These are phyloP conservation scores for Ormyrus pomaceus DNA, from an alignment of 2,888 invertebrate genomes.

Conservation along the genomic window DNA sequence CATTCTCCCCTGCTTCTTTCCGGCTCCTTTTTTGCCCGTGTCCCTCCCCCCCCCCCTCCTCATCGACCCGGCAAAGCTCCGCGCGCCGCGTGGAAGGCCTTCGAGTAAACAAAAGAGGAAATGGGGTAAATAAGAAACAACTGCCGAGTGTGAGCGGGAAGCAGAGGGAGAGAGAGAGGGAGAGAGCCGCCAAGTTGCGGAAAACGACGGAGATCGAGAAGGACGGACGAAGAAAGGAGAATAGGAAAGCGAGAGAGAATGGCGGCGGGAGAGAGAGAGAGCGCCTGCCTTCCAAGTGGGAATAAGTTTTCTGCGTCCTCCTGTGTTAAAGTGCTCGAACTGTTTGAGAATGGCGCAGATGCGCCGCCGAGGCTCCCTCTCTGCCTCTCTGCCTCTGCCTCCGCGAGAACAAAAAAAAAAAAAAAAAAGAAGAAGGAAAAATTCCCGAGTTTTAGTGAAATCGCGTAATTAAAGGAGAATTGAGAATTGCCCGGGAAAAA, in stretches of 20 bases:
- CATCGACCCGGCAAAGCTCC: slow-evolving; percentile 24
- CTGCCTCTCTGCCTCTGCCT: no score
- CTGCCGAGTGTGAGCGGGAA: slow-evolving; percentile 60
- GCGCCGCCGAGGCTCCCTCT: background rate
- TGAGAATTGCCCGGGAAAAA: background rate
- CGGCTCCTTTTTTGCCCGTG: background rate
- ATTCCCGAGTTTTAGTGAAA: background rate
- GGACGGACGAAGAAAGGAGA: background rate
- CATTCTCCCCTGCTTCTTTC: slow-evolving; percentile 20
- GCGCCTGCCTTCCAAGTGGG: slow-evolving; percentile 26
- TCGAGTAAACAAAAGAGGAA: slow-evolving; percentile 71
- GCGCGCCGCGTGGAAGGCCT: slow-evolving; percentile 58
- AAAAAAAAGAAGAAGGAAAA: no score
- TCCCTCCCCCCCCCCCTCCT: background rate
- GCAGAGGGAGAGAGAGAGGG: background rate
- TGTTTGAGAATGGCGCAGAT: slow-evolving; percentile 14
- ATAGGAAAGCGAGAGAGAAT: background rate
- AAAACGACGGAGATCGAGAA: slow-evolving; percentile 44
- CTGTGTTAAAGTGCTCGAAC: background rate
- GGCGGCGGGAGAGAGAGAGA: slow-evolving; percentile 6
- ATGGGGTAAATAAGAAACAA: slow-evolving; percentile 73
- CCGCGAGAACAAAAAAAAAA: no score
- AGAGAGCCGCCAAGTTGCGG: slow-evolving; percentile 27
- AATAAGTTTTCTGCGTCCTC: slow-evolving; percentile 43
- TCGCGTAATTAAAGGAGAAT: background rate